Evolutionary conservation across 1,140 invertebrate species (phyloP).

Genomic region (Procambarus virginalis): DNA sequence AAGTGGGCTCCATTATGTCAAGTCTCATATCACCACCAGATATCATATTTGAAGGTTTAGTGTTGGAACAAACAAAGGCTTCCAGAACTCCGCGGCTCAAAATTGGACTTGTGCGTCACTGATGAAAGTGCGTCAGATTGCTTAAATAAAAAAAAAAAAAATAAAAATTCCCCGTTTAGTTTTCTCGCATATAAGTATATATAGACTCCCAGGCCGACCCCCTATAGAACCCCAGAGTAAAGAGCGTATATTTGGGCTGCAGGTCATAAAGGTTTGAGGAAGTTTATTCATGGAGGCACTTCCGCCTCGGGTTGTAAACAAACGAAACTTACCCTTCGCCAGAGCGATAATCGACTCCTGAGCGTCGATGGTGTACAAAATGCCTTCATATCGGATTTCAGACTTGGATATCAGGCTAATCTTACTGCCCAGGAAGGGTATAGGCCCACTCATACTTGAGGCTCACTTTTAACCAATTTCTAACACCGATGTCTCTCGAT

Average conservation of each 20-base stretch:
- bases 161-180: no score
- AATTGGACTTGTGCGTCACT: conserved; percentile 3
- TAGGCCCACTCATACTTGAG: conserved; percentile 58
- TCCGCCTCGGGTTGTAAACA: conserved; percentile 35
- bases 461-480: conserved; percentile 10
- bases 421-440: conserved; percentile 98
- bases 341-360: conserved; percentile 99
- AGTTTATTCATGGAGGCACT: conserved; percentile 5
- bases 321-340: conserved; percentile 78
- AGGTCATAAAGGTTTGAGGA: background rate
- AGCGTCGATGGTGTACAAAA: conserved; percentile 98
- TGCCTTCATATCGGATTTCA: conserved; percentile 99
- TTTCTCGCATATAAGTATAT: no score
- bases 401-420: conserved; percentile 99
- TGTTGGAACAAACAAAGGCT: no score
- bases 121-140: background rate
- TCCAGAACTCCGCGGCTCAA: no score
- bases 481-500: conserved; percentile 57
- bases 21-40: no score
- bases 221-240: no score
- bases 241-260: no score
- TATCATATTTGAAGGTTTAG: no score
- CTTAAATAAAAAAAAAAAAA: background rate
- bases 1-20: no score
- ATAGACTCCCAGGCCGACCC: no score